These are phyloP conservation scores for Orientallactaga sibirica DNA, from an alignment of 2,797 vertebrate species.

Conservation along the genomic window DNA sequence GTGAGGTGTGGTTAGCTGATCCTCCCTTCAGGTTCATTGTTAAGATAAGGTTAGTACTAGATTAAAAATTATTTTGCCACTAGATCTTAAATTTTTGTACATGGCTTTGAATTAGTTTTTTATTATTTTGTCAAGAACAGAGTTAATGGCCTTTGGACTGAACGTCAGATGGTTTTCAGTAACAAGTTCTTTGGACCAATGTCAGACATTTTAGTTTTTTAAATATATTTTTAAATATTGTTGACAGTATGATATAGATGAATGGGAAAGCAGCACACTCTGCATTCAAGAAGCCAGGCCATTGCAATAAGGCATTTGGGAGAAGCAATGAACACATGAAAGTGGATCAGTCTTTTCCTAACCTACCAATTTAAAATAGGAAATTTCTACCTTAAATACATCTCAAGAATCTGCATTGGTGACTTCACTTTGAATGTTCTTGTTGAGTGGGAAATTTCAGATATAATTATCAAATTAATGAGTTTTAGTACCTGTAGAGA, in stretches of 20 bases:
- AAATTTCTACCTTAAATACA: neutral
- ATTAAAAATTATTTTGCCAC: no score
- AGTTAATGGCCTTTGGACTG: no score
- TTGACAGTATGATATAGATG: slow-evolving; percentile 34
- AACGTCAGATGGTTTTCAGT: no score
- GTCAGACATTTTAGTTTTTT: no score
- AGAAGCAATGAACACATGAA: neutral
- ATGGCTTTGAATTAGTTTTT: no score
- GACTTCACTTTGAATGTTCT: slow-evolving; percentile 19
- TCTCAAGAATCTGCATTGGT: neutral
- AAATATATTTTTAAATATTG: slow-evolving; percentile 43
- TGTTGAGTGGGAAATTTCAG: neutral
- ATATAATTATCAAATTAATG: neutral
- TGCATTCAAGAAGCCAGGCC: neutral
- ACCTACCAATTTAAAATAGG: slow-evolving; percentile 43
- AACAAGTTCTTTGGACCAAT: no score
- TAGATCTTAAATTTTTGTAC: no score
- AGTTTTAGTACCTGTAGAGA: neutral
- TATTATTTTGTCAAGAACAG: no score
- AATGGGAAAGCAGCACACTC: neutral
- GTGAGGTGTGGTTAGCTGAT: no score
- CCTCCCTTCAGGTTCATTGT: no score
- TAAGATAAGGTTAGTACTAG: no score
- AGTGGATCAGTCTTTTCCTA: neutral
- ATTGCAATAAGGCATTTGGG: neutral